These are phyloP conservation scores for Drosophila rhopaloa DNA, from an alignment of 1,140 invertebrate genomes.

Conservation along the genomic window DNA sequence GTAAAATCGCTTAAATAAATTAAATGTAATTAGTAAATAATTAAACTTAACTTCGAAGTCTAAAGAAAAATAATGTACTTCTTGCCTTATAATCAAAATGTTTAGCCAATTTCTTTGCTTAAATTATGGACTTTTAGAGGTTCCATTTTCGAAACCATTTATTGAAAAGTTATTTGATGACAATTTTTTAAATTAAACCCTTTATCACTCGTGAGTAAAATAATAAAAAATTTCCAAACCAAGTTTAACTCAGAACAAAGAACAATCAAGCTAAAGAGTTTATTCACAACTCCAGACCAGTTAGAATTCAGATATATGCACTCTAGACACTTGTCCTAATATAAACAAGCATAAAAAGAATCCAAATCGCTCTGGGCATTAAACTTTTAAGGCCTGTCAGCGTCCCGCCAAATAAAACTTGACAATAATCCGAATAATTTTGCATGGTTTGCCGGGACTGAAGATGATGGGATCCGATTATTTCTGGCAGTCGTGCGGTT, in stretches of 20 bases:
- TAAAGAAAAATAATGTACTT: too few species aligned
- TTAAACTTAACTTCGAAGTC: too few species aligned
- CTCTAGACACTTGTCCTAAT: slow-evolving; percentile 33
- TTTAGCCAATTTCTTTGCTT: too few species aligned
- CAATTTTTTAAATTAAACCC: too few species aligned
- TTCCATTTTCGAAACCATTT: too few species aligned
- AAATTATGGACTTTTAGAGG: too few species aligned
- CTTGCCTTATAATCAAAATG: too few species aligned
- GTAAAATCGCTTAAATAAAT: too few species aligned
- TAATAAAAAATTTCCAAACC: neutral
- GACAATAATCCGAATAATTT: slow-evolving; percentile 74
- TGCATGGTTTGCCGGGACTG: slow-evolving; percentile 25
- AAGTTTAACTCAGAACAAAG: slow-evolving; percentile 17
- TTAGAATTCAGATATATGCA: slow-evolving; percentile 13
- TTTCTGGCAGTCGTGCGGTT: slow-evolving; percentile 61
- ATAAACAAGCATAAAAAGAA: slow-evolving; percentile 19
- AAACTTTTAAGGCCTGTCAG: slow-evolving; percentile 71
- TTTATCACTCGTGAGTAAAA: neutral
- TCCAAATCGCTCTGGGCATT: slow-evolving; percentile 24
- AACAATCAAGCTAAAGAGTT: slow-evolving; percentile 6
- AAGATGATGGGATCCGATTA: slow-evolving; percentile 75
- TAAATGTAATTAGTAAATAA: too few species aligned
- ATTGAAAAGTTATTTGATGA: too few species aligned
- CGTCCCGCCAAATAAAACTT: slow-evolving; percentile 65
- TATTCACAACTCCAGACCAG: slow-evolving; percentile 6